A percentile compares a stretch with the other conserved stretches of the same genome.
These are phyloP conservation scores for Gasterosteus aculeatus DNA, from an alignment of 2,113 vertebrate species.

Conservation along the genomic window DNA sequence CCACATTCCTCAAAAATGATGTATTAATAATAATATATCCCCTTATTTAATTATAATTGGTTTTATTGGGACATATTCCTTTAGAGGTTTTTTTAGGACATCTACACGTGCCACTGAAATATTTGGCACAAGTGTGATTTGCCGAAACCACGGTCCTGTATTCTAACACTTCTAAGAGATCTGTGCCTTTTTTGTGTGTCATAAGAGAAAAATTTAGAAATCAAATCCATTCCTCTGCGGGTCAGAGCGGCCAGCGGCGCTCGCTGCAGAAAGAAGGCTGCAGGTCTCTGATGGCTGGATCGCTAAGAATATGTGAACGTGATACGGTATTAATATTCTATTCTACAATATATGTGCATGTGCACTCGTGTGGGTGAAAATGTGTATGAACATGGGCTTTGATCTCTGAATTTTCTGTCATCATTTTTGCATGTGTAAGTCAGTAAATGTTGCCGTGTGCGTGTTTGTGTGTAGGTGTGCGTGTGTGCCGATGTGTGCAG, in stretches of 20 bases:
- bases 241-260: constrained; percentile 22
- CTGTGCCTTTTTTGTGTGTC: constrained; percentile 18
- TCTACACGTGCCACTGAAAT: not conserved
- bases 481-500: constrained; percentile 48
- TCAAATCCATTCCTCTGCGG: constrained; percentile 29
- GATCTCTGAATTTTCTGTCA: constrained; percentile 51
- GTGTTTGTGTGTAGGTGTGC: not conserved
- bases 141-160: no score
- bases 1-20: not conserved
- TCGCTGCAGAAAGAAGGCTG: constrained; percentile 21
- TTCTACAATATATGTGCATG: constrained; percentile 37
- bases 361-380: constrained; percentile 61
- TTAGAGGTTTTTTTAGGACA: not conserved
- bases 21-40: not conserved
- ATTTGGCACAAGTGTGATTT: not conserved
- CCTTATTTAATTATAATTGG: no score
- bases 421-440: constrained; percentile 24
- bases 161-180: not conserved
- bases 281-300: constrained; percentile 32
- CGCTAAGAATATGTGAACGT: constrained; percentile 41
- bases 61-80: not conserved
- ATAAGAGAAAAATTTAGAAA: constrained; percentile 29
- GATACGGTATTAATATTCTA: constrained; percentile 51
- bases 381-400: constrained; percentile 53
- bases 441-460: constrained; percentile 4